Conservation (phyloP, 2,113 vertebrate species). For the Origma solitaria region DNA sequence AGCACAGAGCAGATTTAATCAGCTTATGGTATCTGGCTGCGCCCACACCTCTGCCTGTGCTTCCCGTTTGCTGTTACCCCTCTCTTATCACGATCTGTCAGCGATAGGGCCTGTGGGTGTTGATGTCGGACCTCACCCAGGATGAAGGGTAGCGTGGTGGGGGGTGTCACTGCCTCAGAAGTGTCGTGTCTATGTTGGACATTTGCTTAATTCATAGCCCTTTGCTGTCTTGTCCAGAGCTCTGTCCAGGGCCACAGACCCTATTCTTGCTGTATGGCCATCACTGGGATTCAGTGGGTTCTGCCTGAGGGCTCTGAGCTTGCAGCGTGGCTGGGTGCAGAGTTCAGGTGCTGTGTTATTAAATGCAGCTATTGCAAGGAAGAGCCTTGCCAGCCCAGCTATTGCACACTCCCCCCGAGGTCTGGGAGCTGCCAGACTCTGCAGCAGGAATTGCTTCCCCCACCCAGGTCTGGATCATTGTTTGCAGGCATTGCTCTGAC, state of each 20-base stretch:
- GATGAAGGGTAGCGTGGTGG: rapidly evolving
- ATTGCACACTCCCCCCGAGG: background rate
- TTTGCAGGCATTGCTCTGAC: background rate
- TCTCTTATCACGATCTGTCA: background rate
- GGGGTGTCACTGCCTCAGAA: background rate
- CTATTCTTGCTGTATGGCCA: background rate
- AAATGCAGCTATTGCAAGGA: background rate
- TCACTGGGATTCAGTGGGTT: rapidly evolving
- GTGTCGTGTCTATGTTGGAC: rapidly evolving
- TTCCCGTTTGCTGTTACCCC: background rate
- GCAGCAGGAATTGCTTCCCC: background rate
- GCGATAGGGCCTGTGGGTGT: background rate
- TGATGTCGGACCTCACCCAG: background rate
- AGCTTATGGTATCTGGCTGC: background rate
- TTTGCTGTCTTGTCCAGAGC: background rate
- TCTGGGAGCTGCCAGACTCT: background rate
- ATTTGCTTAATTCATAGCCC: rapidly evolving
- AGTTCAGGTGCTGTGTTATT: background rate
- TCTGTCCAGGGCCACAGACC: background rate
- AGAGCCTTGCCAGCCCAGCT: background rate
- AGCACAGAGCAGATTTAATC: background rate
- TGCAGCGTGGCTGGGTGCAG: background rate
- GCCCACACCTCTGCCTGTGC: background rate
- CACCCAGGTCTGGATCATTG: background rate
- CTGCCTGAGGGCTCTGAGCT: background rate